Evolutionary conservation across 2,888 invertebrate species (phyloP).

Genomic region (Phymatocera aterrima): DNA sequence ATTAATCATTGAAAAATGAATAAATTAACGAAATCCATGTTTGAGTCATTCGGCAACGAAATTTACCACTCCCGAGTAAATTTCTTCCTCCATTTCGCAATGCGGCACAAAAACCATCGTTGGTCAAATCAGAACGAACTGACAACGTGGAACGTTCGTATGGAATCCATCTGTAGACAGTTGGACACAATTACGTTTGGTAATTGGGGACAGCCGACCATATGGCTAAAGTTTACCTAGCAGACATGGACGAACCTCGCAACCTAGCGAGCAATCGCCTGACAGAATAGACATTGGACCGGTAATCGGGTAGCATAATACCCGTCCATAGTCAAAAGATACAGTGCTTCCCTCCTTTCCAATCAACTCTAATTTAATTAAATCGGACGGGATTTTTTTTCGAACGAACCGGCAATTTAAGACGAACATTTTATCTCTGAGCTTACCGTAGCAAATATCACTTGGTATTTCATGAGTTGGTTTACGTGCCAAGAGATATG

Average conservation of each 20-base stretch:
- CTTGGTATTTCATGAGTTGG: no score
- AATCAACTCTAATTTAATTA: slow-evolving; percentile 25
- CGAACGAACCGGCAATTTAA: neutral
- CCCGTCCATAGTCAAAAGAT: neutral
- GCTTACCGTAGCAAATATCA: no score
- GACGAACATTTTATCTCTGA: neutral
- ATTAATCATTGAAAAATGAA: neutral
- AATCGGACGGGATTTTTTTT: neutral
- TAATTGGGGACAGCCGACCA: slow-evolving; percentile 45
- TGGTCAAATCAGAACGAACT: slow-evolving; percentile 34
- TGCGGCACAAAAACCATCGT: neutral
- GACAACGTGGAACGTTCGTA: slow-evolving; percentile 39
- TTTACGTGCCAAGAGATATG: no score
- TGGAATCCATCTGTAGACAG: slow-evolving; percentile 47
- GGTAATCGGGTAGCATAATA: neutral
- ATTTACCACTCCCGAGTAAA: neutral
- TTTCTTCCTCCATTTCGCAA: neutral
- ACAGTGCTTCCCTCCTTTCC: slow-evolving; percentile 3
- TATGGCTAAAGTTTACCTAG: slow-evolving; percentile 40
- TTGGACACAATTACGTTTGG: slow-evolving; percentile 47
- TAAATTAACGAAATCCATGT: neutral
- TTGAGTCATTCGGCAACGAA: neutral
- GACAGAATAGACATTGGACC: neutral
- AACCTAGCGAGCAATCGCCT: slow-evolving; percentile 36
- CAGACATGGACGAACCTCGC: slow-evolving; percentile 25